Conservation (phyloP, 2,113 vertebrate species). For the Mixornis gularis region DNA sequence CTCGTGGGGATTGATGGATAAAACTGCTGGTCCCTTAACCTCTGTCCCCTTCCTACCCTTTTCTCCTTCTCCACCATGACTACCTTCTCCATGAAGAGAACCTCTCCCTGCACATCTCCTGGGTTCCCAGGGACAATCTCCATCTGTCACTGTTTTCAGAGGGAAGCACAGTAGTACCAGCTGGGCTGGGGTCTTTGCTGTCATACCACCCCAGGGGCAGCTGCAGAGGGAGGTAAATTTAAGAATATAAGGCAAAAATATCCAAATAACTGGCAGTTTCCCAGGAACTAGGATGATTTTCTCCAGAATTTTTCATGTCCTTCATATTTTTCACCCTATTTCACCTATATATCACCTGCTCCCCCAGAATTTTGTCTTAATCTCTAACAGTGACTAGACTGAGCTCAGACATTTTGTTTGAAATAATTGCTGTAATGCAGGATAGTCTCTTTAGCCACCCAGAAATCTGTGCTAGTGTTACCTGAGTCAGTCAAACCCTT, state of each 20-base stretch:
- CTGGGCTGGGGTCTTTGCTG: neutral
- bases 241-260: neutral
- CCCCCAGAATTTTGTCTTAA: neutral
- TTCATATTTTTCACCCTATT: too few relatives aligned
- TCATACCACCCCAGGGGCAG: neutral
- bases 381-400: neutral
- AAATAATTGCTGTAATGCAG: neutral
- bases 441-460: neutral
- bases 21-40: neutral
- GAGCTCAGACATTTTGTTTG: neutral
- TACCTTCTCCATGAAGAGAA: neutral
- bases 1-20: neutral
- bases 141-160: neutral
- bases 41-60: neutral
- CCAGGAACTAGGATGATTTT: too few relatives aligned
- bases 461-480: neutral
- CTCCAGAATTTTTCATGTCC: too few relatives aligned
- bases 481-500: neutral
- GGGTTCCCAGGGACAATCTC: neutral
- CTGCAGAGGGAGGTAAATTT: neutral
- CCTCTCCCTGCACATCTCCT: accelerated
- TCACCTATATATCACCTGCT: neutral
- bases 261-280: too few relatives aligned
- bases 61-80: neutral
- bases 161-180: neutral